Evolutionary conservation across 2,113 vertebrate species (phyloP), one percentile per base, ranked within the genome.

Genomic region (Scomber colias): DNA sequence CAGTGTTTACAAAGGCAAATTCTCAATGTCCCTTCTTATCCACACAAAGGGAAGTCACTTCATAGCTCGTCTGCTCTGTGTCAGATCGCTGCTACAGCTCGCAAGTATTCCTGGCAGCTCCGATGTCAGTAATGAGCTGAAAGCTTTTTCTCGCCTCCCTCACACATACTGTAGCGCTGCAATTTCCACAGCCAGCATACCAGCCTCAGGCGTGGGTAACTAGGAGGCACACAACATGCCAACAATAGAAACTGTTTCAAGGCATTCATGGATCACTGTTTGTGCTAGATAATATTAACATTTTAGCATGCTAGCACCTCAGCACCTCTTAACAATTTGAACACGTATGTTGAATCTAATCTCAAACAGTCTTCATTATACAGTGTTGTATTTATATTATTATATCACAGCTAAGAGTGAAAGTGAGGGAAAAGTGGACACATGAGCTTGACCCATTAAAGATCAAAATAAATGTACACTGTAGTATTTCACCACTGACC

Each of bases 121-220:
- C 53, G 11, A 57, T 15, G 14, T 85, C 81, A 69, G 66, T 81
- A 77, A 86, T 70, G 70, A 82, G 79, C 60, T 68, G 61, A 79
- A 27, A 75, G 19, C 60, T 81, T 86, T 21, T 84, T 88, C 84
- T 82, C 88, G 83, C 83, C 61, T 77, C 83, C 57, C 75, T 90
- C 83, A 71, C 69, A 85, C 71, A 78, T 31, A 55, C 35, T 40
- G 35, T 40, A 40, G 65, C 76, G 46, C 79, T 83, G 59, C 40
- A 64, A 14, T 69, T 71, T 61, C n/a, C 17, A 14, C 71, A 49
- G 51, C 7, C 30, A 74, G 53, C 65, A 79, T 40, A 75, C 46
- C 86, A 61, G 60, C 45, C 49, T 44, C 62, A 21, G 76, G 71
- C 13, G 51, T 19, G 63, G 55, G 75, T 85, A 66, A 83, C 83